A percentile compares a stretch with the other conserved stretches of the same genome.
phyloP scores from a whole-genome alignment of 2,888 invertebrate genomes.

The Eupithecia abbreviata region DNA sequence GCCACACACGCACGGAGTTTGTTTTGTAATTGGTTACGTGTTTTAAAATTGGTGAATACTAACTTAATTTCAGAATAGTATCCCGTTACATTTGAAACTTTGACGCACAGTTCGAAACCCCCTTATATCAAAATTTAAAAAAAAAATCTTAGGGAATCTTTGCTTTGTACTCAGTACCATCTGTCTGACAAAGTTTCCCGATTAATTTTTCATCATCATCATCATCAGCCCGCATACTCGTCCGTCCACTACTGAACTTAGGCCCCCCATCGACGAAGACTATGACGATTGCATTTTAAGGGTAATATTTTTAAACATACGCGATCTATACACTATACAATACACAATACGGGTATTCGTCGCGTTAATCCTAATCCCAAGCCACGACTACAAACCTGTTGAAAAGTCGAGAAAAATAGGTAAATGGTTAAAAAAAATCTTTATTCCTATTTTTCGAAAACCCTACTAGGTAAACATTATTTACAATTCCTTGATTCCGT shows the following conservation, averaged over 20 bases:
- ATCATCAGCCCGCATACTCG: not conserved
- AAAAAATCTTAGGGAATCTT: not conserved
- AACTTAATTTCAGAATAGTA: not conserved
- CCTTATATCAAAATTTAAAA: not conserved
- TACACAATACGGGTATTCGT: too few relatives aligned
- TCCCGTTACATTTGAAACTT: not conserved
- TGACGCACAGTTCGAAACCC: not conserved
- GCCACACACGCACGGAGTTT: not conserved
- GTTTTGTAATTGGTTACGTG: not conserved
- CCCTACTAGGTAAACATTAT: too few relatives aligned
- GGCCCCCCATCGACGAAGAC: not conserved
- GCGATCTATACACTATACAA: too few relatives aligned
- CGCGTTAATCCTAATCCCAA: too few relatives aligned
- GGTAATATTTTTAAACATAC: too few relatives aligned
- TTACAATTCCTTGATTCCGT: too few relatives aligned
- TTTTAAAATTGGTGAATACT: not conserved
- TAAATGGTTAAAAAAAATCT: too few relatives aligned
- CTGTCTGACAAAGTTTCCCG: not conserved
- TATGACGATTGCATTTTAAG: not conserved
- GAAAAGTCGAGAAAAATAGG: too few relatives aligned
- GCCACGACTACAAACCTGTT: too few relatives aligned
- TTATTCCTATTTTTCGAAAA: too few relatives aligned
- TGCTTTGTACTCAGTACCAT: not conserved
- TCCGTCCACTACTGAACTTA: not conserved
- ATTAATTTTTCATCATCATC: not conserved